Conservation (phyloP, 1,140 invertebrate species). For the Lysiphlebus fabarum region DNA sequence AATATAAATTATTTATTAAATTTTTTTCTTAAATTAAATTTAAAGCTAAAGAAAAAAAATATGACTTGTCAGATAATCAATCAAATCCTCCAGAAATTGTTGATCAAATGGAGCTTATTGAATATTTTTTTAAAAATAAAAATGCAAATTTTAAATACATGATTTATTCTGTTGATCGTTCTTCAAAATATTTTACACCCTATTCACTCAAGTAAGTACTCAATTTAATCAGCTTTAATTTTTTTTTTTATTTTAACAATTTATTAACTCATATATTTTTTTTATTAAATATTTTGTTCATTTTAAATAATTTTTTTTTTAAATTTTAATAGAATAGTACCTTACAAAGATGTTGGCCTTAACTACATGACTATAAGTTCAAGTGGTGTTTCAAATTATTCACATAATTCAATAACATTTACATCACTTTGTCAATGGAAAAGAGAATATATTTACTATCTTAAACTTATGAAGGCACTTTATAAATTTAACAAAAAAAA, state of each 20-base stretch:
- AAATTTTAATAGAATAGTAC: conserved; percentile 58
- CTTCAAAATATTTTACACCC: conserved; percentile 68
- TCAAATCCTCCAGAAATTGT: conserved; percentile 40
- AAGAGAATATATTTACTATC: conserved; percentile 67
- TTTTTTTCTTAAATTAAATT: conserved; percentile 25
- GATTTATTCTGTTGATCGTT: conserved; percentile 64
- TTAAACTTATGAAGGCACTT: conserved; percentile 61
- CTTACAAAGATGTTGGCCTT: conserved; percentile 62
- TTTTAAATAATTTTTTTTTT: conserved; percentile 8
- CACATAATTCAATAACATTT: conserved; percentile 63
- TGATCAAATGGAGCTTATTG: conserved; percentile 58
- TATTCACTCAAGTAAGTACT: conserved; percentile 59
- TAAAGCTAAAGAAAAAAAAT: conserved; percentile 18
- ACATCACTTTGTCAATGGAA: conserved; percentile 69
- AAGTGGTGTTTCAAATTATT: conserved; percentile 68
- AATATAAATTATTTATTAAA: not conserved
- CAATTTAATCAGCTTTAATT: too few species aligned
- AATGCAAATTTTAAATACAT: conserved; percentile 66
- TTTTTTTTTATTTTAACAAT: not conserved
- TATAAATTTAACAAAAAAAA: not conserved
- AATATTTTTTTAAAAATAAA: conserved; percentile 51
- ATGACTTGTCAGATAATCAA: conserved; percentile 30
- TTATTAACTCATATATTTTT: conserved; percentile 17
- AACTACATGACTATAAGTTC: conserved; percentile 67
- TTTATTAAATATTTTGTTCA: not conserved